Conservation (phyloP, 37 sponge, comb jelly and placozoan genomes). For the Haliclona indistincta region DNA sequence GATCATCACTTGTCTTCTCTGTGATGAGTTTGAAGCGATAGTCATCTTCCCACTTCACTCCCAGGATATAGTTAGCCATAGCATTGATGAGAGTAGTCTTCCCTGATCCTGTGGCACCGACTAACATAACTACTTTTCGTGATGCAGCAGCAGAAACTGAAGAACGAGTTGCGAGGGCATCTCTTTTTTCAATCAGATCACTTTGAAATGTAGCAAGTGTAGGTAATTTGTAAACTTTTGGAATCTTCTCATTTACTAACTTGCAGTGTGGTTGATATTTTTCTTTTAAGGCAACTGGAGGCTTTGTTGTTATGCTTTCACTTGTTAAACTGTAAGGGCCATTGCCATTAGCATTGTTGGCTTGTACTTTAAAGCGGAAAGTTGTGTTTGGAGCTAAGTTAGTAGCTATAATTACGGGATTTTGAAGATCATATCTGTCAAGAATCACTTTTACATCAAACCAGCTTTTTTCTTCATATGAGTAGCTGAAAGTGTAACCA, state of each 20-base stretch:
- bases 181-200: not conserved
- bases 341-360: constrained; percentile 3
- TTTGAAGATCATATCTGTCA: too few relatives aligned
- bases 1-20: constrained; percentile 7
- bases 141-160: too few relatives aligned
- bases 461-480: too few relatives aligned
- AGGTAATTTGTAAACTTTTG: not conserved
- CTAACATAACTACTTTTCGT: constrained; percentile 76
- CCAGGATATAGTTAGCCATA: constrained; percentile 65
- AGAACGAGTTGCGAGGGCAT: too few relatives aligned
- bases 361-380: constrained; percentile 8
- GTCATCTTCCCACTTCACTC: constrained; percentile 68
- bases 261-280: not conserved
- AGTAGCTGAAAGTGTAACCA: not conserved
- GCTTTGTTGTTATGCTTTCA: not conserved
- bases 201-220: not conserved
- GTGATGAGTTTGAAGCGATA: constrained; percentile 68
- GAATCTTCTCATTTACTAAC: not conserved
- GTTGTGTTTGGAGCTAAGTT: not conserved
- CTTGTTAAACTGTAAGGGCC: constrained; percentile 5
- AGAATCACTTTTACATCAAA: too few relatives aligned
- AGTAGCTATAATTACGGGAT: not conserved
- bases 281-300: too few relatives aligned
- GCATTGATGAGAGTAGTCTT: constrained; percentile 79
- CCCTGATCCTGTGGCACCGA: constrained; percentile 81